Conservation (phyloP, 2,113 vertebrate genomes). For the Leptobrachium leishanense region DNA sequence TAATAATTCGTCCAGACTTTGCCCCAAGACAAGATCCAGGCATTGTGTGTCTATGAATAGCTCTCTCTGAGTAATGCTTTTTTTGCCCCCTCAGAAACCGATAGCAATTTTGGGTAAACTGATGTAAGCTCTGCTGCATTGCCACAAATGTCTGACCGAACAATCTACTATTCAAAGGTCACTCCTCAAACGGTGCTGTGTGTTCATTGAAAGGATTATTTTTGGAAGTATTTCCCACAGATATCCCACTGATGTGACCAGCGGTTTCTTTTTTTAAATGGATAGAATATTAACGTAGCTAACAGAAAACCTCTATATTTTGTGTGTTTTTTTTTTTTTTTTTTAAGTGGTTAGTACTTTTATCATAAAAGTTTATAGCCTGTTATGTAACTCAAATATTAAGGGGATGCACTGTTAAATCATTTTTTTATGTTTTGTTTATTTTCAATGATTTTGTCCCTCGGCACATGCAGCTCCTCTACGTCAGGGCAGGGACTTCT, state of each 20-base stretch:
- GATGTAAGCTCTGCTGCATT: neutral
- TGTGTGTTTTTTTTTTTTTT: too few relatives aligned
- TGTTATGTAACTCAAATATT: too few relatives aligned
- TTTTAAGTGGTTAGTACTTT: too few relatives aligned
- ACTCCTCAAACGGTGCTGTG: neutral
- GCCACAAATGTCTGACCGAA: neutral
- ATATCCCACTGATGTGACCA: neutral
- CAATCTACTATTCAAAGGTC: neutral
- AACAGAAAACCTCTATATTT: too few relatives aligned
- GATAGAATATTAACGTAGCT: neutral
- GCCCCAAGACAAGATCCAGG: neutral
- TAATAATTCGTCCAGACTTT: neutral
- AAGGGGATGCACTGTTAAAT: too few relatives aligned
- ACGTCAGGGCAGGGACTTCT: too few relatives aligned
- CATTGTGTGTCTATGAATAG: constrained; percentile 20
- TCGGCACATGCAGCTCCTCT: too few relatives aligned
- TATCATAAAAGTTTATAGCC: too few relatives aligned
- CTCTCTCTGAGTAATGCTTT: neutral
- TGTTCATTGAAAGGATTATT: neutral
- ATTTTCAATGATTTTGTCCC: too few relatives aligned
- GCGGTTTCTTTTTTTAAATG: neutral
- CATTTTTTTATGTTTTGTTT: too few relatives aligned
- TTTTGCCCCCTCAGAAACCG: neutral
- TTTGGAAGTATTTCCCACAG: constrained; percentile 4
- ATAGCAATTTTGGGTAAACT: neutral